These are phyloP conservation scores for Serilophus lunatus DNA, from an alignment of 2,113 vertebrate species.

Conservation along the genomic window DNA sequence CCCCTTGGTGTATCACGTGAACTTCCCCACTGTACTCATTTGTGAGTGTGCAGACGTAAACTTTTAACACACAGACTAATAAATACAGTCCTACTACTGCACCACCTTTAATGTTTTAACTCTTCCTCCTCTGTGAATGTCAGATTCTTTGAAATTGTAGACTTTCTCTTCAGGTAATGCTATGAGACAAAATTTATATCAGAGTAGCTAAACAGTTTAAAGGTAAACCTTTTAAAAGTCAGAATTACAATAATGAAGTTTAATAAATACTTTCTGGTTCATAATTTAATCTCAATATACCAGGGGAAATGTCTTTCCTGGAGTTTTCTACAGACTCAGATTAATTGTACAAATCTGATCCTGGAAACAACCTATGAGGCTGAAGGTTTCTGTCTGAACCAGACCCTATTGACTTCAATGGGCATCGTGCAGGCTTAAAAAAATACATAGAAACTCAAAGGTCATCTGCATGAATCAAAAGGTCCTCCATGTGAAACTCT, in stretches of 20 bases:
- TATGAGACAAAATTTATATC: background rate
- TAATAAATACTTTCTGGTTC: background rate
- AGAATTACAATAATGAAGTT: background rate
- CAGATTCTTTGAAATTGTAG: background rate
- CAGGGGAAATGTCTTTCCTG: background rate
- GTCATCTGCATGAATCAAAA: background rate
- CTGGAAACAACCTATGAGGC: background rate
- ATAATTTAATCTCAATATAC: background rate
- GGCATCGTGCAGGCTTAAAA: background rate
- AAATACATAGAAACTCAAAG: background rate
- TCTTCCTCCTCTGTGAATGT: background rate
- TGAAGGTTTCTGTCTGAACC: background rate
- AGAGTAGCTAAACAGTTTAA: background rate
- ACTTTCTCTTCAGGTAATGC: background rate
- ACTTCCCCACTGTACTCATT: background rate
- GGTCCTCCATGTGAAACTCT: background rate
- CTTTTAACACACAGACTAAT: background rate
- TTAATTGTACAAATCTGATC: background rate
- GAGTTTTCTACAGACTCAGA: background rate
- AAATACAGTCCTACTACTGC: background rate
- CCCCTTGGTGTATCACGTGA: no score
- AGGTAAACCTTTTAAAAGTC: background rate
- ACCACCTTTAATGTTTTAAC: background rate
- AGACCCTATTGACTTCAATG: background rate
- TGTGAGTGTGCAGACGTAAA: background rate